A percentile compares a stretch with the other conserved stretches of the same genome.
phyloP scores from a whole-genome alignment of 2,888 invertebrate species.

The Dilophus febrilis region DNA sequence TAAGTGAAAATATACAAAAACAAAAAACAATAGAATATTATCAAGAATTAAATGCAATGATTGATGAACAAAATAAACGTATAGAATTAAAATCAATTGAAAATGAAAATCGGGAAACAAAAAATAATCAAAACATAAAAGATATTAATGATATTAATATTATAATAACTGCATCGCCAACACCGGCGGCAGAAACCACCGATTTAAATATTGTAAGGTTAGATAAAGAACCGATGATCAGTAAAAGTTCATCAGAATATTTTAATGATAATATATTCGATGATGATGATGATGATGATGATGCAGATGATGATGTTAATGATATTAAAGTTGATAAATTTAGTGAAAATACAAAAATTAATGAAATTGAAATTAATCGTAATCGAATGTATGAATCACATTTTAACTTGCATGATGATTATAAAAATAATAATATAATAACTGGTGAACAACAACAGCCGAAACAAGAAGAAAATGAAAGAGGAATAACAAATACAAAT shows the following conservation, averaged over 20 bases:
- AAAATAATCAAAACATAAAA: neutral
- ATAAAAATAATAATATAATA: neutral
- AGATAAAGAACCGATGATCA: too few species aligned
- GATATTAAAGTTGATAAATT: slow-evolving; percentile 6
- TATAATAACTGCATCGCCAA: too few species aligned
- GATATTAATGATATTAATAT: neutral
- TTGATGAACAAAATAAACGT: slow-evolving; percentile 8
- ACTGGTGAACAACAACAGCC: too few species aligned
- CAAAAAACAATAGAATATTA: slow-evolving; percentile 21
- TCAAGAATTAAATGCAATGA: slow-evolving; percentile 16
- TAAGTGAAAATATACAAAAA: slow-evolving; percentile 18
- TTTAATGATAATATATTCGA: slow-evolving; percentile 24
- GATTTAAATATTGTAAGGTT: too few species aligned
- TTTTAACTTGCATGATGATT: slow-evolving; percentile 1
- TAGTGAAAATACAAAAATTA: slow-evolving; percentile 4
- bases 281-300: too few species aligned
- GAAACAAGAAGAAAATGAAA: too few species aligned
- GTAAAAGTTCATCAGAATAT: slow-evolving; percentile 19
- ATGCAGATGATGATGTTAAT: too few species aligned
- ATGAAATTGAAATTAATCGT: slow-evolving; percentile 2
- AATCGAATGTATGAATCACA: neutral
- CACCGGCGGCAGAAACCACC: too few species aligned
- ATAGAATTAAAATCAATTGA: neutral
- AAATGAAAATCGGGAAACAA: too few species aligned
- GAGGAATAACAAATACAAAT: neutral